Evolutionary conservation across 2,113 vertebrate species (phyloP).

Genomic region (Vireo altiloquus): DNA sequence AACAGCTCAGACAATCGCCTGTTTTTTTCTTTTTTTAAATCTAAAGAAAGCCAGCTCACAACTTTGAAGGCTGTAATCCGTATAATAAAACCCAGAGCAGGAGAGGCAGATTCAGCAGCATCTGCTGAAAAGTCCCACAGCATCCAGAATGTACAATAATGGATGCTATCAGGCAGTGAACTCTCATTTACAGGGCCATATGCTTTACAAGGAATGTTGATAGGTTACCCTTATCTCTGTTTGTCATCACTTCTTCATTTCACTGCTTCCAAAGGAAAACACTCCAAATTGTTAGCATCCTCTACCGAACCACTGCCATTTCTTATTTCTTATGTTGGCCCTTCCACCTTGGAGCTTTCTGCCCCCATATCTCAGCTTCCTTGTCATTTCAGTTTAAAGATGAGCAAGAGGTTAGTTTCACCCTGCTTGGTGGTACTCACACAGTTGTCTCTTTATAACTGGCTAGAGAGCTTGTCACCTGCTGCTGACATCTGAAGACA

Average conservation of each 20-base stretch:
- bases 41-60: background rate
- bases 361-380: background rate
- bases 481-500: slow-evolving; percentile 39
- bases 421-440: background rate
- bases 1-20: background rate
- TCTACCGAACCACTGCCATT: background rate
- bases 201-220: slow-evolving; percentile 54
- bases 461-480: background rate
- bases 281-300: background rate
- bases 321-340: background rate
- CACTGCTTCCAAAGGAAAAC: slow-evolving; percentile 48
- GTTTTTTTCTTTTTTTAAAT: background rate
- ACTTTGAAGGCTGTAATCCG: slow-evolving; percentile 12
- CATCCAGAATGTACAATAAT: background rate
- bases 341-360: background rate
- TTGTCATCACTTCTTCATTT: slow-evolving; percentile 58
- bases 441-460: background rate
- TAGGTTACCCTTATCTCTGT: slow-evolving; percentile 45
- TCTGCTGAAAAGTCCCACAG: slow-evolving; percentile 16
- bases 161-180: slow-evolving; percentile 25
- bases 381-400: background rate
- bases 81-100: slow-evolving; percentile 18
- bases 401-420: background rate
- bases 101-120: background rate
- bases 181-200: slow-evolving; percentile 37